These are phyloP conservation scores for Stomatorhinus walkeri DNA, from an alignment of 2,797 vertebrate genomes.

Conservation along the genomic window DNA sequence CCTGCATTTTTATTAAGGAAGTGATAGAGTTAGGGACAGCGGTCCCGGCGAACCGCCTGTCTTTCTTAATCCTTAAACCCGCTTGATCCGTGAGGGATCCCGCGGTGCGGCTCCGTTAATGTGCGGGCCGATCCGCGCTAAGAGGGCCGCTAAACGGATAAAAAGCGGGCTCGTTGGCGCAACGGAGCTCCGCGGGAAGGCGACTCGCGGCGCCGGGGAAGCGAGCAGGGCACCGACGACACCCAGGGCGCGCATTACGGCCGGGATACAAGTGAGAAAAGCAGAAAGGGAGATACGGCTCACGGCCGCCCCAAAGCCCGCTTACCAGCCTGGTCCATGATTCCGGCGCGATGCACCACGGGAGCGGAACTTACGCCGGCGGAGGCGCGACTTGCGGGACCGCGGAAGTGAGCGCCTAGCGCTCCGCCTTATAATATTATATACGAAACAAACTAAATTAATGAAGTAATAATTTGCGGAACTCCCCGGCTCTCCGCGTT, in stretches of 20 bases:
- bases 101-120: not conserved
- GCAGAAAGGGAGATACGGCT: not conserved
- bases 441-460: not conserved
- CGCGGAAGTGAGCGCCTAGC: not conserved
- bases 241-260: not conserved
- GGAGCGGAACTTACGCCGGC: constrained; percentile 49
- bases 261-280: not conserved
- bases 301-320: constrained; percentile 32
- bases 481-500: not conserved
- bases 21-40: not conserved
- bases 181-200: not conserved
- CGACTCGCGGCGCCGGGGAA: not conserved
- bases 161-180: not conserved
- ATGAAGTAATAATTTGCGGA: not conserved
- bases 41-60: not conserved
- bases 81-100: not conserved
- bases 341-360: constrained; percentile 51
- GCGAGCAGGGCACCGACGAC: not conserved
- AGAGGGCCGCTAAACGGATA: not conserved
- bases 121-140: not conserved
- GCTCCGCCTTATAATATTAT: not conserved
- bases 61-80: not conserved
- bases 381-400: not conserved
- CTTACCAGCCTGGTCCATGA: constrained; percentile 73
- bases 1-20: not conserved